A percentile compares a stretch with the other conserved stretches of the same genome.
These are phyloP conservation scores for Chloroceryle aenea DNA, from an alignment of 2,113 vertebrate genomes.

Conservation along the genomic window DNA sequence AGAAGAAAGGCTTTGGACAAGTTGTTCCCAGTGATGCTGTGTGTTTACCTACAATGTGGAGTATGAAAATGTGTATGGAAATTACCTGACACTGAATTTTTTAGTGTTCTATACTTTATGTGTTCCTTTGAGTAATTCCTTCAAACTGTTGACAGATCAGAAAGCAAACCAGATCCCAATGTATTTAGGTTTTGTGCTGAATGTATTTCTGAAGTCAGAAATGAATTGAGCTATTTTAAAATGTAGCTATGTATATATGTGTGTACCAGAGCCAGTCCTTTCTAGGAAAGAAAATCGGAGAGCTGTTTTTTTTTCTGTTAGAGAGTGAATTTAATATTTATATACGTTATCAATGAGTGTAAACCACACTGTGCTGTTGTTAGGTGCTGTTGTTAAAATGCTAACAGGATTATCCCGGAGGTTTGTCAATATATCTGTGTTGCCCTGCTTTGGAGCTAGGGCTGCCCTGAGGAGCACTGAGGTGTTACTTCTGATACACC, in stretches of 20 bases:
- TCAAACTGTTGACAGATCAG: background rate
- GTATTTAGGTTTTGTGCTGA: background rate
- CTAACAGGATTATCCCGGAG: background rate
- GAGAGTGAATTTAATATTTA: background rate
- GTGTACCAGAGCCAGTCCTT: background rate
- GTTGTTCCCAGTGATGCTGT: background rate
- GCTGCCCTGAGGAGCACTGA: background rate
- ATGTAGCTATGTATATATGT: background rate
- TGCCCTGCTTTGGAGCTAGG: background rate
- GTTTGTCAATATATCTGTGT: background rate
- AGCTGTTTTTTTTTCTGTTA: background rate
- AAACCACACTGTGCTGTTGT: background rate
- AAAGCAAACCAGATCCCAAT: background rate
- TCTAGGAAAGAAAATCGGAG: background rate
- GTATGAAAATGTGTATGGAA: background rate
- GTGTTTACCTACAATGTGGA: background rate
- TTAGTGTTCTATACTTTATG: background rate
- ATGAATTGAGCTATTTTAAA: background rate
- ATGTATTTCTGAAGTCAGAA: background rate
- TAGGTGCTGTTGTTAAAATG: background rate
- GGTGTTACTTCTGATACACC: background rate
- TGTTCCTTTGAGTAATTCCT: background rate
- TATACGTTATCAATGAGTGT: background rate
- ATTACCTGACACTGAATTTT: background rate
- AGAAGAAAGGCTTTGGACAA: background rate